A percentile compares a stretch with the other conserved stretches of the same genome.
These are phyloP conservation scores for Garra rufa DNA, from an alignment of 2,113 vertebrate species.

Conservation along the genomic window DNA sequence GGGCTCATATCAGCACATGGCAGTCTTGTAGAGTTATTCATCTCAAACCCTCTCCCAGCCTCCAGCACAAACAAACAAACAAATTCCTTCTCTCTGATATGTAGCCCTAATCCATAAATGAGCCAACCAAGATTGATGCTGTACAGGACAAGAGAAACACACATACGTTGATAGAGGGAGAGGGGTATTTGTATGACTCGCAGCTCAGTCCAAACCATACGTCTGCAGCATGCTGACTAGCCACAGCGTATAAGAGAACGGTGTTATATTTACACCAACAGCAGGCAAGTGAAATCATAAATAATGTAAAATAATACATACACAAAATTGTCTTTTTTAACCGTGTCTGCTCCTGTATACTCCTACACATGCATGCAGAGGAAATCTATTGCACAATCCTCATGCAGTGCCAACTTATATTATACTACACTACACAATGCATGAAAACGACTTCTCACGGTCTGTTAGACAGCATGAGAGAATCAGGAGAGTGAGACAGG, in stretches of 20 bases:
- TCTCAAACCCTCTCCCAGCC: slow-evolving; percentile 10
- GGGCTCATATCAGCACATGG: slow-evolving; percentile 32
- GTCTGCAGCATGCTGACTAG: slow-evolving; percentile 34
- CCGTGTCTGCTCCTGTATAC: not conserved
- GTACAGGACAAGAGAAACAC: slow-evolving; percentile 13
- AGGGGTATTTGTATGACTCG: slow-evolving; percentile 18
- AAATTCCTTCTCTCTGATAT: slow-evolving; percentile 19
- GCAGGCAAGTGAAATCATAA: slow-evolving; percentile 31
- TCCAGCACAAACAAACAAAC: slow-evolving; percentile 34
- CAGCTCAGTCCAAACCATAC: slow-evolving; percentile 7
- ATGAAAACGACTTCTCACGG: slow-evolving; percentile 10
- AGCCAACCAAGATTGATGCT: slow-evolving; percentile 20
- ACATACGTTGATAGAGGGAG: not conserved
- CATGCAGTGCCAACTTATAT: slow-evolving; percentile 16
- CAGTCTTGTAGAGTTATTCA: slow-evolving; percentile 30
- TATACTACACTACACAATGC: slow-evolving; percentile 9
- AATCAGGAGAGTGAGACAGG: slow-evolving; percentile 29
- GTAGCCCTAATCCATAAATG: slow-evolving; percentile 25
- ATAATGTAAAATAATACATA: slow-evolving; percentile 29
- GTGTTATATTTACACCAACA: slow-evolving; percentile 27
- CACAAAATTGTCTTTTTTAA: slow-evolving; percentile 20
- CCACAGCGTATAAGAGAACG: not conserved
- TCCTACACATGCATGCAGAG: slow-evolving; percentile 11
- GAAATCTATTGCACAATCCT: slow-evolving; percentile 3
- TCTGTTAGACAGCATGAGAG: slow-evolving; percentile 12